Percentiles rank a stretch among this genome's conserved stretches.
Evolutionary conservation across 1,140 invertebrate genomes (phyloP).

Genomic region (Ruditapes philippinarum): DNA sequence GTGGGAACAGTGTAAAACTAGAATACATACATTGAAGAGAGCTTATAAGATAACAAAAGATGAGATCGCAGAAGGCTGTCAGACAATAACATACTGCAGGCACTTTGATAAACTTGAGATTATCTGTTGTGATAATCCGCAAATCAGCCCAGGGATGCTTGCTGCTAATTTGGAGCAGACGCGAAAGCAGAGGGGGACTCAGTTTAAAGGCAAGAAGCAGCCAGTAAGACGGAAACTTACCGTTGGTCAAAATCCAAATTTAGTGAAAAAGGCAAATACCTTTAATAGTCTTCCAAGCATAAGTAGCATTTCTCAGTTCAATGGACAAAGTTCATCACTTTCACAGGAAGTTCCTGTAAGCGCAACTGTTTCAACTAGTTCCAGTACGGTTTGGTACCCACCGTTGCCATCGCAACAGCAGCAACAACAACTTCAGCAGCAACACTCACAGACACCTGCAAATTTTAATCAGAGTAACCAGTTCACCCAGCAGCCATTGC

Average conservation of each 20-base stretch:
- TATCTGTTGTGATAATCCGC: conserved; percentile 42
- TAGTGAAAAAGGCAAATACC: background rate
- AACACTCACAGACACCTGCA: background rate
- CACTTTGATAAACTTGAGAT: conserved; percentile 63
- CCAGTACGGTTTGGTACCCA: background rate
- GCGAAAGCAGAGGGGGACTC: conserved; percentile 1
- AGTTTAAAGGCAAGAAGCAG: background rate
- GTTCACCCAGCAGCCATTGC: background rate
- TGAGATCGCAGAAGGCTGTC: conserved; percentile 19
- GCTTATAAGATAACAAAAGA: conserved; percentile 67
- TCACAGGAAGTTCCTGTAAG: background rate
- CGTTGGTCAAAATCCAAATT: conserved; percentile 45
- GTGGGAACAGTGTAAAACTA: conserved; percentile 64
- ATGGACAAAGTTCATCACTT: background rate
- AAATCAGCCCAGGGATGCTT: conserved; percentile 37
- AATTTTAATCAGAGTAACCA: background rate
- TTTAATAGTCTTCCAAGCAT: background rate
- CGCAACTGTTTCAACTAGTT: background rate
- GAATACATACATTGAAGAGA: conserved; percentile 57
- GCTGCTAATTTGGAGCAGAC: conserved; percentile 15
- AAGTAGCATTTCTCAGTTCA: background rate
- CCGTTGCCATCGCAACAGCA: background rate
- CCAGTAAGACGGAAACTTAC: conserved; percentile 45
- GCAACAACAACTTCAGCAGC: background rate
- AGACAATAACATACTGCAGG: conserved; percentile 57